Base-by-base conservation (phyloP, 1,140 invertebrate species). In the Solen grandis region DNA sequence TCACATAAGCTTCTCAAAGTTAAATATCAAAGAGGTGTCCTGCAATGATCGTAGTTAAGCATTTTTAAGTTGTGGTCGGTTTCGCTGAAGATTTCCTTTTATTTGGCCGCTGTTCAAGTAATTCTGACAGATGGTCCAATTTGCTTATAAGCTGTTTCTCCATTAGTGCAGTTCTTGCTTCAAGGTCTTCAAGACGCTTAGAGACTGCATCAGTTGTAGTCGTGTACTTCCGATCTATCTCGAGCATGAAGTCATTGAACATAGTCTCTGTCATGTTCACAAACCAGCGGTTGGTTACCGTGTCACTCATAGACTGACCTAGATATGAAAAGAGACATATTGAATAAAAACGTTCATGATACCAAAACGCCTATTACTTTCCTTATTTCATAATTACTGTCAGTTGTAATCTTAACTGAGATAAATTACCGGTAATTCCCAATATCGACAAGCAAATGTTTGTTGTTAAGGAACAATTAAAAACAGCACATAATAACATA, bases 111-210 rank as follows among this genome's bases (percentile, higher is more conserved):
- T n/a, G n/a, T n/a, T n/a, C n/a, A n/a, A n/a, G n/a, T n/a, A n/a
- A n/a, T n/a, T n/a, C n/a, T 57, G 68, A 70, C 31, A 70, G 14
- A 1, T 70, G 50, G 22, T 70, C 50, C n/a, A 70, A 70, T 19
- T 57, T 70, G 5, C 57, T 54, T 36, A 54, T 70, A 29, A 33
- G 55, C 52, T 70, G 68, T 25, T 60, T 73, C 27, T 57, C 27
- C n/a, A 73, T 31, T 1, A 41, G 19, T 16, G 5, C 57, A 13
- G 65, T 33, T 31, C 55, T 66, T 13, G 50, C 31, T 16, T 77
- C 75, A 3, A 77, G 33, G 29, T 77, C 75, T 22, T 77, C 63
- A 31, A 77, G 75, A 59, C 75, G 75, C 22, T 68, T 77, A 35
- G 46, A 35, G 8, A 77, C 63, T 8, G 41, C 75, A n/a, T 77